Evolutionary conservation across 2,888 invertebrate genomes (phyloP).

Genomic region (Euphydryas editha): DNA sequence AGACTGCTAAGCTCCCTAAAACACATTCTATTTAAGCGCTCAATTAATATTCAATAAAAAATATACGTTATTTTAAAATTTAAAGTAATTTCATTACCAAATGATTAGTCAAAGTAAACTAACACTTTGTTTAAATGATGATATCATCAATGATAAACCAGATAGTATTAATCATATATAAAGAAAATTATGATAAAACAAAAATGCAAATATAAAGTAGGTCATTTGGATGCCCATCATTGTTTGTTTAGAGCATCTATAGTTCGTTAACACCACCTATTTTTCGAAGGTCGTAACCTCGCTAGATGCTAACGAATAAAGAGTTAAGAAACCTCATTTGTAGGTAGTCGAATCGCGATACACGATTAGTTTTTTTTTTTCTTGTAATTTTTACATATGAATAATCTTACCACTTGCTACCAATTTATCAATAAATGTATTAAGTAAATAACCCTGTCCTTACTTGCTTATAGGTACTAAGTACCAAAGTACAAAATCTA

Average conservation of each 20-base stretch:
- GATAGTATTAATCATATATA: constrained; percentile 58
- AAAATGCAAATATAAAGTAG: constrained; percentile 52
- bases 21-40: no score
- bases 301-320: constrained; percentile 27
- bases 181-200: constrained; percentile 59
- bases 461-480: no score
- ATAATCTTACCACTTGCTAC: no score
- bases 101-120: not conserved
- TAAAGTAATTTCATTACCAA: not conserved
- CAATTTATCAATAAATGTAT: no score
- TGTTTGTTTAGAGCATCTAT: constrained; percentile 46
- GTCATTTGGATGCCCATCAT: constrained; percentile 53
- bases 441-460: no score
- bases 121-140: constrained; percentile 17
- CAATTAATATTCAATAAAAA: not conserved
- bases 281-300: constrained; percentile 47
- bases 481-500: no score
- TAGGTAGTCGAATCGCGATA: constrained; percentile 1
- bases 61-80: not conserved
- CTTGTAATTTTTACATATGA: no score
- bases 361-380: not conserved
- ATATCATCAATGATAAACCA: constrained; percentile 52
- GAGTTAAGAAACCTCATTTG: constrained; percentile 9
- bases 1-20: no score
- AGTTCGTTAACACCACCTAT: constrained; percentile 51